A percentile compares a stretch with the other conserved stretches of the same genome.
Conservation (phyloP, 2,113 vertebrate species). For the Spea bombifrons region DNA sequence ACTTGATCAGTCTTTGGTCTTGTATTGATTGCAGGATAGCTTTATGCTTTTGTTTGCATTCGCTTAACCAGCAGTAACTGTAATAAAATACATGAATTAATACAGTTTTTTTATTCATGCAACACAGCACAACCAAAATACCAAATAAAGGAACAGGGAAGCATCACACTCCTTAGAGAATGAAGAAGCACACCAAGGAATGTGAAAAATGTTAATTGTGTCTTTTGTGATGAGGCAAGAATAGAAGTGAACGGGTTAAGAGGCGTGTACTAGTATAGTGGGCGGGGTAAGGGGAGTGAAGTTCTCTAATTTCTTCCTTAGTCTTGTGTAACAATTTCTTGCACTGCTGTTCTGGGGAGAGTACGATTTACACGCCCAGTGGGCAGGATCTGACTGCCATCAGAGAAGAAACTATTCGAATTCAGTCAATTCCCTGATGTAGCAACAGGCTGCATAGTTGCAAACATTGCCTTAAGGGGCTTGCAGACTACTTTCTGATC, state of each 20-base stretch:
- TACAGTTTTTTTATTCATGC: too few relatives aligned
- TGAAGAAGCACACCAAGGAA: too few relatives aligned
- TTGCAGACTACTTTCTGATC: neutral
- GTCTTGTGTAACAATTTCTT: conserved; percentile 12
- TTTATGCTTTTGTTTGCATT: too few relatives aligned
- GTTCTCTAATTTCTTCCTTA: neutral
- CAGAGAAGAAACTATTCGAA: neutral
- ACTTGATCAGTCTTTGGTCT: too few relatives aligned
- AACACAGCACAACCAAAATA: too few relatives aligned
- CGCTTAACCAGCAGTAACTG: too few relatives aligned
- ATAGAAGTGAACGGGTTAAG: neutral
- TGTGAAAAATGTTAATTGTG: neutral
- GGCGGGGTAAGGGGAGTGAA: neutral
- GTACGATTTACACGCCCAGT: conserved; percentile 15
- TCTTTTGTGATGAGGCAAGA: neutral
- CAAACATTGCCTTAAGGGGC: neutral
- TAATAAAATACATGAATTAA: too few relatives aligned
- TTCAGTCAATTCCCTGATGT: neutral
- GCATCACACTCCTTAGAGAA: too few relatives aligned
- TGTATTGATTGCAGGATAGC: too few relatives aligned
- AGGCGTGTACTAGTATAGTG: neutral
- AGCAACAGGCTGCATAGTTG: neutral
- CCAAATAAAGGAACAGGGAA: too few relatives aligned
- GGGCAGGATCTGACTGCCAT: conserved; percentile 8
- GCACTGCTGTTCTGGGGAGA: neutral